Evolutionary conservation across 2,797 vertebrate species (phyloP), one percentile per base, ranked within the genome.

Genomic region (Lithobates pipiens): DNA sequence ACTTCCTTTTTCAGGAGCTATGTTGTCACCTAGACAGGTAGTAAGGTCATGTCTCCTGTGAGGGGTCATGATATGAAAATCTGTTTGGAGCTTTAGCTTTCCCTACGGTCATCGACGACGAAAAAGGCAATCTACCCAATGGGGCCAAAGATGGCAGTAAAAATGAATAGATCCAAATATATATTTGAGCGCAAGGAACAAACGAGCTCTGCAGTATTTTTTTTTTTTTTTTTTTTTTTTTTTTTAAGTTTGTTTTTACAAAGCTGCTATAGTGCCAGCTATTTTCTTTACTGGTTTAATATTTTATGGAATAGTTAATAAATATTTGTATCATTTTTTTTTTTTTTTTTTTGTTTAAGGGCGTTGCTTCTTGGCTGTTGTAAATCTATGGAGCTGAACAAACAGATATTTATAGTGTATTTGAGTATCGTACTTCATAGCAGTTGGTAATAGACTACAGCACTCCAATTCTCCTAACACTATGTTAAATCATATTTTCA

Each of bases 261-360:
- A 91, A 91, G 93, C 93, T 95, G 92, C 91, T 92, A 70, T 74
- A 10, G 29, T 77, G 72, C 82, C 78, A 89, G 88, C 46, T 91
- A 90, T 36, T 88, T 88, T 73, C 76, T 90, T 88, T 0, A 1
- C 87, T 90, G 82, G 85, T 82, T 42, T 3, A 36, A 89, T 89
- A 67, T 77, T 77, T 78, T 80, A 71, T 76, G 44, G 46, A 18
- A 34, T 27, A 10, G 21, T 50, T 6, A 11, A 16, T 54, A 18
- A 54, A 0, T 72, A 0, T 25, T 88, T 46, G 39, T 36, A 5
- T 39, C n/a, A 6, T 57, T 21, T 61, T 9, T 61, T 61, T 84
- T 74, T 9, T 61, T 61, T 84, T 74, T 57, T 21, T 61, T 9
- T 61, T 61, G 82, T 74, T n/a, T 77, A 74, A 72, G 3, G 42